Base-by-base conservation (phyloP, 2,888 invertebrate species). In the Volucella inflata region DNA sequence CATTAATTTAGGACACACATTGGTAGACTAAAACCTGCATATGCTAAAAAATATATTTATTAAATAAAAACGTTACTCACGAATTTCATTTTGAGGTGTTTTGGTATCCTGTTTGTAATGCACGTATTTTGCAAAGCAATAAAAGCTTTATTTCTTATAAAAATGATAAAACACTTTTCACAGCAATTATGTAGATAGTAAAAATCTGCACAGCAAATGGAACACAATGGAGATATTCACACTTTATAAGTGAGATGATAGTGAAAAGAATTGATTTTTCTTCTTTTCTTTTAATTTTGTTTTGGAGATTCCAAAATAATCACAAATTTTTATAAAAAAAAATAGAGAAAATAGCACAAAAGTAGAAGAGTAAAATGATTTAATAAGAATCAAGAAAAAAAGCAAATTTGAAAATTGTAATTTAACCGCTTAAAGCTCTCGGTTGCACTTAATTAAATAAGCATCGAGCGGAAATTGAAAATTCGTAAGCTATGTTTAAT, bases 401-500 rank as follows among this genome's bases (percentile, higher is more conserved):
- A 30, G 36, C 16, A 16, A 65, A 57, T 40, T 40, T 14, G 10
- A 21, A 57, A 50, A 53, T 8, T 1, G 42, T 62, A 50, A 51
- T 44, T 16, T 53, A 53, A 62, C 77, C 70, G 77, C 46, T 77
- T 55, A 16, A 64, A 71, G 30, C 70, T 48, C 48, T 71, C 70
- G 57, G 42, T 50, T 57, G 55, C 70, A 48, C 64, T 78, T 55
- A 30, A 30, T 30, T 30, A 55, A 55, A 71, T n/a, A 36, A 71
- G 50, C 70, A 62, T 77, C 46, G 70, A 77, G 55, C 40, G 38
- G 59, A 60, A 53, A 60, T 46, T 51, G 10, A n/a, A 38, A 30
- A 21, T 44, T 89, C 88, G 68, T 89, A 87, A 78, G 17, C 16
- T 78, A 53, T 81, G 72, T 70, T 62, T 68, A 51, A 77, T 80